Conservation (phyloP, 2,888 invertebrate genomes). For the Lasiommata megera region DNA sequence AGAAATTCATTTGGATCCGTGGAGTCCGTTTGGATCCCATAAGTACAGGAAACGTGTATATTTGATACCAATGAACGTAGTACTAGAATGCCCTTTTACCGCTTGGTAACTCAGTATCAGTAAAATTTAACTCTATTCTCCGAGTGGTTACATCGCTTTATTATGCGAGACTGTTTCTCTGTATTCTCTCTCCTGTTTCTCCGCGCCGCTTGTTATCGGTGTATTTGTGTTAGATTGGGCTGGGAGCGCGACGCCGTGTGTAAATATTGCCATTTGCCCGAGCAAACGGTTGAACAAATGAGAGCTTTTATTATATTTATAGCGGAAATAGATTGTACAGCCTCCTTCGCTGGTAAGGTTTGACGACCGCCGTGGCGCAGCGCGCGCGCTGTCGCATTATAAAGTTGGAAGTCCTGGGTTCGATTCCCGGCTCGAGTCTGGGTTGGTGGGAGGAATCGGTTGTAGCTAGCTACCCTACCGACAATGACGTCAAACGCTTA, state of each 20-base stretch:
- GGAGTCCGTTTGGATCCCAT: too few relatives aligned
- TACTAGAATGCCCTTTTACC: neutral
- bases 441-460: too few relatives aligned
- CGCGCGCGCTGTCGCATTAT: too few relatives aligned
- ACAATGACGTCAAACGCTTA: too few relatives aligned
- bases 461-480: too few relatives aligned
- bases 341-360: neutral
- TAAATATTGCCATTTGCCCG: slow-evolving; percentile 8
- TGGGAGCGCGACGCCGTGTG: neutral
- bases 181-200: neutral
- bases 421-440: too few relatives aligned
- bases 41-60: too few relatives aligned
- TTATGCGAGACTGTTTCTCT: neutral
- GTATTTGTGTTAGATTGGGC: slow-evolving; percentile 9
- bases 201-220: slow-evolving; percentile 12
- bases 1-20: too few relatives aligned
- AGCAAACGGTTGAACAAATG: slow-evolving; percentile 4
- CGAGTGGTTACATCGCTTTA: neutral
- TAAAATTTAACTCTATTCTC: neutral
- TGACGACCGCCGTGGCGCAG: too few relatives aligned
- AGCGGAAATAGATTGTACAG: neutral
- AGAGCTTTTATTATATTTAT: slow-evolving; percentile 4
- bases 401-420: too few relatives aligned
- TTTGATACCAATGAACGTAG: neutral
- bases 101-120: neutral